phyloP scores from a whole-genome alignment of 2,888 invertebrate genomes.

The Drosophila picticornis region DNA sequence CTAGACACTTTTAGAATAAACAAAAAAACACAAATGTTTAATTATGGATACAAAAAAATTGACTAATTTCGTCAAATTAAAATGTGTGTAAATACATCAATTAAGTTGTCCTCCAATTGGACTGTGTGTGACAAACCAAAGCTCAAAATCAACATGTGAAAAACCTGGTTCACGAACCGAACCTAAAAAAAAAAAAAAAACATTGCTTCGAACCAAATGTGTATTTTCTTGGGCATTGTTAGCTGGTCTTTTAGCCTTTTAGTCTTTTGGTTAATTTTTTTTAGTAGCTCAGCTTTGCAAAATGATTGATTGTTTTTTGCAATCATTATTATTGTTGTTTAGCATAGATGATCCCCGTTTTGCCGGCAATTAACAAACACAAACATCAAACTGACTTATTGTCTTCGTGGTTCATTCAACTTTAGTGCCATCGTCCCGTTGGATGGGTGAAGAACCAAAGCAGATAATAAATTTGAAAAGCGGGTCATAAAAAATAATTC shows the following conservation, averaged over 20 bases:
- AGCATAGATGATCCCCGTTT: slow-evolving; percentile 47
- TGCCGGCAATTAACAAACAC: slow-evolving; percentile 68
- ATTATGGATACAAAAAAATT: not conserved
- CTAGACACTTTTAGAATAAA: not conserved
- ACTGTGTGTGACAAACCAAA: not conserved
- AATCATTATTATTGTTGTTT: slow-evolving; percentile 74
- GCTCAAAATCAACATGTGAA: not conserved
- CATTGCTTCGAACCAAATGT: not conserved
- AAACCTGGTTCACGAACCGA: slow-evolving; percentile 1
- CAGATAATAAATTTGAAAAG: not conserved
- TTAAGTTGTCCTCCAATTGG: not conserved
- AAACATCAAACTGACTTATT: slow-evolving; percentile 40
- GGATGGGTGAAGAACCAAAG: not conserved
- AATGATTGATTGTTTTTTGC: slow-evolving; percentile 75
- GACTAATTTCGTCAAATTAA: not conserved
- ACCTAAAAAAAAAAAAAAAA: not conserved
- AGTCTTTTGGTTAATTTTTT: not conserved
- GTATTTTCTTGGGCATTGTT: slow-evolving; percentile 3
- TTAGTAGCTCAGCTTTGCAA: slow-evolving; percentile 36
- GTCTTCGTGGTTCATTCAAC: slow-evolving; percentile 49
- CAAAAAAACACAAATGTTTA: not conserved
- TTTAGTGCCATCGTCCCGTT: slow-evolving; percentile 29
- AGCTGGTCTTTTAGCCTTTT: slow-evolving; percentile 22
- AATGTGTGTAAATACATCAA: not conserved
- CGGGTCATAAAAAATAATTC: not conserved